These are phyloP conservation scores for Bombyx huttoni DNA, from an alignment of 2,888 invertebrate genomes.

Conservation along the genomic window DNA sequence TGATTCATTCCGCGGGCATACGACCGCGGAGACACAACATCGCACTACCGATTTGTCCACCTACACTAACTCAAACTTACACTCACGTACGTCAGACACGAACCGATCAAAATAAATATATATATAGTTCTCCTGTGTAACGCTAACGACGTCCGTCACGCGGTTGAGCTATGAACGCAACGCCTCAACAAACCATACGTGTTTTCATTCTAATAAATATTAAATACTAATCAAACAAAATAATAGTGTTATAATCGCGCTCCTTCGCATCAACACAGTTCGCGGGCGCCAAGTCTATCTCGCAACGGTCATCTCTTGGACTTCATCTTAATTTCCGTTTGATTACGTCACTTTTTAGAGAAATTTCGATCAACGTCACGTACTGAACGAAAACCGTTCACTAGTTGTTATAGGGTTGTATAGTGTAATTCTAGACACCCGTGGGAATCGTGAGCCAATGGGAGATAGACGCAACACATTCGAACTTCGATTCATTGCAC, in stretches of 20 bases:
- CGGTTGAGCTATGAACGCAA: conserved; percentile 37
- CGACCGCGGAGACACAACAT: conserved; percentile 66
- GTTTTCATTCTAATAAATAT: conserved; percentile 35
- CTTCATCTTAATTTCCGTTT: not conserved
- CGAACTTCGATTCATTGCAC: conserved; percentile 52
- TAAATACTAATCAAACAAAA: conserved; percentile 57
- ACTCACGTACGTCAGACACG: conserved; percentile 37
- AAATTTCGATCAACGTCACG: conserved; percentile 10
- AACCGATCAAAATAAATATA: conserved; percentile 34
- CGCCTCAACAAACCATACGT: conserved; percentile 40
- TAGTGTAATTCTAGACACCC: conserved; percentile 26
- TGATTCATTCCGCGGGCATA: conserved; percentile 66
- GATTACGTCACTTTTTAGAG: not conserved
- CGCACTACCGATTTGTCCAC: conserved; percentile 60
- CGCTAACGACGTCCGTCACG: conserved; percentile 22
- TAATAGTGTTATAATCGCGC: conserved; percentile 66
- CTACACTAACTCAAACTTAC: conserved; percentile 58
- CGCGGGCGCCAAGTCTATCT: conserved; percentile 22
- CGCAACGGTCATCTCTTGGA: not conserved
- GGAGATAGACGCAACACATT: conserved; percentile 31
- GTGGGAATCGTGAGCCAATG: conserved; percentile 25
- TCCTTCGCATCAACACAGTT: conserved; percentile 52
- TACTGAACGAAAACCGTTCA: conserved; percentile 16
- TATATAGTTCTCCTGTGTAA: conserved; percentile 18
- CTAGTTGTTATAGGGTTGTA: not conserved